Percentiles rank a stretch among this genome's conserved stretches.
Conservation (phyloP, 2,888 invertebrate genomes). For the Dascillus cervinus region DNA sequence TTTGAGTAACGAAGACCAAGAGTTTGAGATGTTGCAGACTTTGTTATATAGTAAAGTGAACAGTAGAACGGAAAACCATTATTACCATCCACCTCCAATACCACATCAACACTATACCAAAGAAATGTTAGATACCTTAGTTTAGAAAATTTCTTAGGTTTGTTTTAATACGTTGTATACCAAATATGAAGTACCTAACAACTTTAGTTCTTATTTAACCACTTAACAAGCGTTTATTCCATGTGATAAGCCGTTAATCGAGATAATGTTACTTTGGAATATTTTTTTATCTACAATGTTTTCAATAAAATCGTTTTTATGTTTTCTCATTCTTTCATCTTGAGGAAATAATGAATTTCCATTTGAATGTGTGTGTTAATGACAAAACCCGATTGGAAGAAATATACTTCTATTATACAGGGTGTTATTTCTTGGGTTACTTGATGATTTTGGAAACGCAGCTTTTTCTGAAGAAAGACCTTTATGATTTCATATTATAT, state of each 20-base stretch:
- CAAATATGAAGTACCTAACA: conserved; percentile 43
- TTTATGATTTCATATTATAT: too few relatives aligned
- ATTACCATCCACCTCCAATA: conserved; percentile 25
- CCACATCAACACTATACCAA: conserved; percentile 38
- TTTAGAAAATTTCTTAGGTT: conserved; percentile 22
- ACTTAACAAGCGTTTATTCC: not conserved
- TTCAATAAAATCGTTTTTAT: too few relatives aligned
- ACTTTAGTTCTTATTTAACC: conserved; percentile 12
- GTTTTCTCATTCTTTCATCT: too few relatives aligned
- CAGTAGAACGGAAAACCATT: conserved; percentile 13
- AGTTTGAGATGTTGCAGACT: conserved; percentile 41
- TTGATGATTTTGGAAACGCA: too few relatives aligned
- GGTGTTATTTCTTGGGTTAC: too few relatives aligned
- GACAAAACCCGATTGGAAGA: too few relatives aligned
- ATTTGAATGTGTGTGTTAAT: too few relatives aligned
- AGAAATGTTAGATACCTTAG: conserved; percentile 44
- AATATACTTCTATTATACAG: too few relatives aligned
- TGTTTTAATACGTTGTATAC: conserved; percentile 31
- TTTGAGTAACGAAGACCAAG: conserved; percentile 36
- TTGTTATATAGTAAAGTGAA: conserved; percentile 29
- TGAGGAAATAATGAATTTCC: too few relatives aligned
- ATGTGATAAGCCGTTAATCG: not conserved
- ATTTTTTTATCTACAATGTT: too few relatives aligned
- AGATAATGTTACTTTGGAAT: too few relatives aligned
- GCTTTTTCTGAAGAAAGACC: too few relatives aligned